Base-by-base conservation (phyloP, 2,113 vertebrate genomes). In the Oxyura jamaicensis region DNA sequence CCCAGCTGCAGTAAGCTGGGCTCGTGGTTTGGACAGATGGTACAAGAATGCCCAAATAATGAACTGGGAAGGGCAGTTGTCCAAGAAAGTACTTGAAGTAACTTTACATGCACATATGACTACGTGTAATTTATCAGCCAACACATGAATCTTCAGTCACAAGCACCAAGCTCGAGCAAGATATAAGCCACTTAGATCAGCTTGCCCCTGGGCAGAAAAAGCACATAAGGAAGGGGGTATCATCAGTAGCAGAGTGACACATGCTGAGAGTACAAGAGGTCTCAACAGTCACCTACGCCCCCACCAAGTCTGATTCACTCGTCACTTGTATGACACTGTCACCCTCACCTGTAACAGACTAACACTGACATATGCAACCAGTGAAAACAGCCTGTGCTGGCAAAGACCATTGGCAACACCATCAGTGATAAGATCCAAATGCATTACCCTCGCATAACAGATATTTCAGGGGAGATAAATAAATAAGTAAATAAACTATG, bases 61-160 rank as follows among this genome's bases (percentile, higher is more conserved):
- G 69, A 86, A 78, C 60, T 82, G 59, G 88, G 66, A 92, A 93
- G 89, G 83, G 89, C 80, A 87, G n/a, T 75, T 95, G 73, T 89
- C 92, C 88, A 93, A 95, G 35, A 68, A 92, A 94, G 46, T 81
- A 56, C 66, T 93, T 91, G 60, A 86, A 75, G 73, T 63, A 95
- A 91, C 73, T 95, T 84, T 60, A 92, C 86, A 81, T 48, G 83
- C 20, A 35, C 60, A 65, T 95, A 78, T 84, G 60, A 75, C 65
- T 82, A 0, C 0, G 42, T 84, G 58, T 46, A 76, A 84, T 95
- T 93, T 79, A 44, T 84, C 83, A 79, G 69, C 83, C 15, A 26
- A 4, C 1, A 1, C 33, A 71, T 55, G 56, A 88, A 72, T 75
- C 76, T 94, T 83, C 46, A 81, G 55, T 72, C 60, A 62, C 22